These are phyloP conservation scores for Promerops cafer DNA, from an alignment of 2,113 vertebrate genomes.

Conservation along the genomic window DNA sequence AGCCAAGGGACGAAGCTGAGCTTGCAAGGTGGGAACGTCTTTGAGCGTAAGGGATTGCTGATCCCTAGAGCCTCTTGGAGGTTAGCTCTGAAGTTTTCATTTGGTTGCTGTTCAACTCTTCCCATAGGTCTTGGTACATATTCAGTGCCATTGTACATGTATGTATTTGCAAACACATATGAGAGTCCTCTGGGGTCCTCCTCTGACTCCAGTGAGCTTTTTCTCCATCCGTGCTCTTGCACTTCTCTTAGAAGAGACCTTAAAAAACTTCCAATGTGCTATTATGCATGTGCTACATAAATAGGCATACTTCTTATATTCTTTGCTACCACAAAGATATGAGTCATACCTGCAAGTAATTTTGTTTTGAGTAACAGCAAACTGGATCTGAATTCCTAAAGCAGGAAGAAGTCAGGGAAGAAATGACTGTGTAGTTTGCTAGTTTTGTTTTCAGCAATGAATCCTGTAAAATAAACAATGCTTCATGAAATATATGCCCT, in stretches of 20 bases:
- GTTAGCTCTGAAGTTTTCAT: neutral
- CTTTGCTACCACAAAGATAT: neutral
- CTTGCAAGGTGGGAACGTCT: slow-evolving; percentile 9
- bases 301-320: neutral
- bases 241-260: neutral
- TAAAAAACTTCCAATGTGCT: neutral
- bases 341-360: slow-evolving; percentile 23
- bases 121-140: neutral
- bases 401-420: neutral
- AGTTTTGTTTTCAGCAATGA: neutral
- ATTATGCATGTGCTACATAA: neutral
- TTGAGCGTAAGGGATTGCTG: neutral
- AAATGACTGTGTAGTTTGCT: neutral
- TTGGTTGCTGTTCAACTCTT: neutral
- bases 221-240: neutral
- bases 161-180: neutral
- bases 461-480: neutral
- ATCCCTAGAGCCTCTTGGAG: neutral
- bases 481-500: neutral
- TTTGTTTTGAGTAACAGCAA: neutral
- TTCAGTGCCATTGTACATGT: neutral
- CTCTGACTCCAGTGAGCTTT: neutral
- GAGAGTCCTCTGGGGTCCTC: neutral
- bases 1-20: slow-evolving; percentile 1
- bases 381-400: neutral